These are phyloP conservation scores for Upupa epops DNA, from an alignment of 2,113 vertebrate species.

Conservation along the genomic window DNA sequence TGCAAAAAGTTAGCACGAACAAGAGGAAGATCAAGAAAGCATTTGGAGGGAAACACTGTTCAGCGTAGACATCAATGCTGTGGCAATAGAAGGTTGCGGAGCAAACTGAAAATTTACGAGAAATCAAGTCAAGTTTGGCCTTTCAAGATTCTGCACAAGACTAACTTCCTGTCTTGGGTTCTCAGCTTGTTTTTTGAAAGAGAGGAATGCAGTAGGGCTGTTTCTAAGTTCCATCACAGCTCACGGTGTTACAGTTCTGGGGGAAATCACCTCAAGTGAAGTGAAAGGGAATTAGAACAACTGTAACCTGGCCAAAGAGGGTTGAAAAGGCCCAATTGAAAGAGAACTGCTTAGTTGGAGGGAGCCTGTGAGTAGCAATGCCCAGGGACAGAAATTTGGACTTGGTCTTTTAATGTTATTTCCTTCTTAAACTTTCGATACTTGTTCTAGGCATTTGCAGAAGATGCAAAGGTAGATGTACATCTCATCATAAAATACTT, in stretches of 20 bases:
- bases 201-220: background rate
- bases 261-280: background rate
- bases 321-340: background rate
- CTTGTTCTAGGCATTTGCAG: background rate
- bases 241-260: background rate
- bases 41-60: accelerated
- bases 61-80: background rate
- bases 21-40: background rate
- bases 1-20: background rate
- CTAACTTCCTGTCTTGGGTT: background rate
- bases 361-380: background rate
- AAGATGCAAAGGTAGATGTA: background rate
- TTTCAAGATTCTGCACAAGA: background rate
- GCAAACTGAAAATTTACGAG: background rate
- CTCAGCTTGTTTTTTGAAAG: background rate
- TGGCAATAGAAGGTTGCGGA: background rate
- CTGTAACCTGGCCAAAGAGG: background rate
- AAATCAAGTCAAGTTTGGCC: background rate
- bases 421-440: background rate
- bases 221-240: background rate
- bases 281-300: background rate
- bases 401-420: background rate
- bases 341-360: background rate
- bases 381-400: background rate
- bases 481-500: background rate